Evolutionary conservation across 1,140 invertebrate genomes (phyloP).

Genomic region (Cryptotermes secundus): DNA sequence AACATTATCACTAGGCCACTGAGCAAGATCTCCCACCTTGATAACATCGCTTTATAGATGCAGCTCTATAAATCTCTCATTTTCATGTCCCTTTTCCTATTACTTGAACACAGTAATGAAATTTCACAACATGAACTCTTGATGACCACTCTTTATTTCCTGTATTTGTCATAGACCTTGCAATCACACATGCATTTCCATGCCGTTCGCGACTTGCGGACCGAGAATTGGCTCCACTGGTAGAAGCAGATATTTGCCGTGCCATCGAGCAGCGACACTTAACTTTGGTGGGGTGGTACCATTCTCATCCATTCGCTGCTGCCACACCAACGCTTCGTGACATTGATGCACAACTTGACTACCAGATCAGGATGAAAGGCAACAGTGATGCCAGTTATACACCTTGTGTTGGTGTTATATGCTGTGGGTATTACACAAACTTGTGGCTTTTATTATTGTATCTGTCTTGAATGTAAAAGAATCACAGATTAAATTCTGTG

Average conservation of each 20-base stretch:
- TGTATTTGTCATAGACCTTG: slow-evolving; percentile 64
- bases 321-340: slow-evolving; percentile 87
- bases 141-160: slow-evolving; percentile 28
- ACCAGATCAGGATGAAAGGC: slow-evolving; percentile 93
- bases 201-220: slow-evolving; percentile 80
- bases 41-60: too few species aligned
- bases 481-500: not conserved
- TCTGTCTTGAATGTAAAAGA: not conserved
- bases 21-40: too few species aligned
- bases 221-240: slow-evolving; percentile 65
- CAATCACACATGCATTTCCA: slow-evolving; percentile 86
- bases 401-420: slow-evolving; percentile 90
- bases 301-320: slow-evolving; percentile 88
- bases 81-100: too few species aligned
- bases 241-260: slow-evolving; percentile 79
- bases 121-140: not conserved
- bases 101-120: not conserved
- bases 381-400: slow-evolving; percentile 84
- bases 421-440: slow-evolving; percentile 64
- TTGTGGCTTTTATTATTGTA: not conserved
- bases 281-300: slow-evolving; percentile 91
- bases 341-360: slow-evolving; percentile 89
- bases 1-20: too few species aligned
- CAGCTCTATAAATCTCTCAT: too few species aligned
- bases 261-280: slow-evolving; percentile 79